phyloP scores from a whole-genome alignment of 2,797 vertebrate genomes.

The Mionectes olivaceus region DNA sequence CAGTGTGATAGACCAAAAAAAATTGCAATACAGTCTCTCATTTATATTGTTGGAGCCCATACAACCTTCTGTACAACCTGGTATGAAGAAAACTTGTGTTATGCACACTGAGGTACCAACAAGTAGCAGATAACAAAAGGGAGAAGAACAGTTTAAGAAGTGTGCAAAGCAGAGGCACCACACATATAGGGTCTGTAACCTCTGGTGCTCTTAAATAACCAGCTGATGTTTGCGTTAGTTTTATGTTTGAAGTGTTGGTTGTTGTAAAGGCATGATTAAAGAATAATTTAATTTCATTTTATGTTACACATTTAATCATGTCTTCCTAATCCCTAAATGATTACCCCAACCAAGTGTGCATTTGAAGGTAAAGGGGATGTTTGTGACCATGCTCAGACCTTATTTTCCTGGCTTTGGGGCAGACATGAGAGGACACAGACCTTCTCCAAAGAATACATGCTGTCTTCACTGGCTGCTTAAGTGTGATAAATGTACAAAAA shows the following conservation, averaged over 20 bases:
- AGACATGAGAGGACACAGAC: background rate
- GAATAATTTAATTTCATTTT: background rate
- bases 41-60: background rate
- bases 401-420: background rate
- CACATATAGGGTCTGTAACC: accelerated
- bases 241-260: background rate
- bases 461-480: background rate
- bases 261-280: background rate
- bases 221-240: background rate
- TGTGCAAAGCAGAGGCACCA: background rate
- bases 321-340: background rate
- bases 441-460: accelerated
- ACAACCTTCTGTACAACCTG: background rate
- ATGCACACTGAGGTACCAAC: accelerated
- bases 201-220: background rate
- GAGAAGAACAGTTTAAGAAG: background rate
- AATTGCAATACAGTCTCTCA: background rate
- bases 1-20: background rate
- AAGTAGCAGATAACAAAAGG: background rate
- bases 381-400: background rate
- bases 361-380: background rate
- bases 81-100: accelerated
- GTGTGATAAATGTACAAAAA: background rate
- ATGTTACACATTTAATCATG: accelerated
- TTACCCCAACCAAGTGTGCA: accelerated